Conservation (phyloP, 2,888 invertebrate species). For the Napeogenes inachia region DNA sequence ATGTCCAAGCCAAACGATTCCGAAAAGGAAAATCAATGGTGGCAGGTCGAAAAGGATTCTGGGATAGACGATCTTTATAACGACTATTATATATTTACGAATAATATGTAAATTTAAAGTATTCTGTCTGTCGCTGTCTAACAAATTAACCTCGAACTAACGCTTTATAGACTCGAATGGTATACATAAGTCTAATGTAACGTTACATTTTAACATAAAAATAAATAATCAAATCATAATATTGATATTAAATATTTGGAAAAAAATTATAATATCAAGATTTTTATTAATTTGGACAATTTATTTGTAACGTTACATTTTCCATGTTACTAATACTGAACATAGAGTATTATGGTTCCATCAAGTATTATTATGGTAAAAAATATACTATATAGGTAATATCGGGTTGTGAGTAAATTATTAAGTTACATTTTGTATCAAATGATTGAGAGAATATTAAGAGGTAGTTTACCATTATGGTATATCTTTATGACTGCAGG, state of each 20-base stretch:
- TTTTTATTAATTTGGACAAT: no score
- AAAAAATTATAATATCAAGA: no score
- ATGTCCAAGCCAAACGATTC: conserved; percentile 46
- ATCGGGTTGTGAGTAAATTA: neutral
- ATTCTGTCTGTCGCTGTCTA: neutral
- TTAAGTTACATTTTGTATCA: no score
- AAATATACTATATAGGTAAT: conserved; percentile 3
- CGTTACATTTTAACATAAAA: neutral
- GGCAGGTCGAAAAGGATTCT: conserved; percentile 48
- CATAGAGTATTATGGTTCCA: neutral
- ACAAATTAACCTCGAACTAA: conserved; percentile 6
- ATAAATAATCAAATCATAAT: no score
- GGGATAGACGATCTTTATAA: conserved; percentile 57
- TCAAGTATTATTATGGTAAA: neutral
- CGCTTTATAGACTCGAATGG: neutral
- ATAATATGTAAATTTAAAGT: conserved; percentile 23
- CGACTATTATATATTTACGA: conserved; percentile 60
- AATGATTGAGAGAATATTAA: no score
- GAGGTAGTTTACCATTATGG: no score
- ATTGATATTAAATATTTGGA: no score
- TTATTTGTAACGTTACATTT: no score
- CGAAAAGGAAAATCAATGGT: conserved; percentile 65
- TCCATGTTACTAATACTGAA: no score
- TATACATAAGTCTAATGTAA: no score
- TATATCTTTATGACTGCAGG: no score